Evolutionary conservation across 2,888 invertebrate genomes (phyloP), one percentile per base, ranked within the genome.

Genomic region (Pachymerium ferrugineum): DNA sequence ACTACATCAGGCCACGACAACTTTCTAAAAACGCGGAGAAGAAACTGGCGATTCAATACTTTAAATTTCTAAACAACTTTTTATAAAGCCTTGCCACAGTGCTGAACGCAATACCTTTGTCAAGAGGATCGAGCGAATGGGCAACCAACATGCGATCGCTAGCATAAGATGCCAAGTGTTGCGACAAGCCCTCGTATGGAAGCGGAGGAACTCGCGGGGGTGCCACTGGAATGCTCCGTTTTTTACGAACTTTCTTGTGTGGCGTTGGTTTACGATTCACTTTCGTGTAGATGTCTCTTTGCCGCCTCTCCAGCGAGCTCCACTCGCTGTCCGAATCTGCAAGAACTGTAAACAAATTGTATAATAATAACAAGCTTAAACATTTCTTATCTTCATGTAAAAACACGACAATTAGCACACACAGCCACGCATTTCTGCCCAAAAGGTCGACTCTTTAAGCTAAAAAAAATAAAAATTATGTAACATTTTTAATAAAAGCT

Each of bases 251-350:
- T 80, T 90, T 86, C 81, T 90, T 91, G 80, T 89, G 89, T 19
- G 89, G 86, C 69, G 88, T 87, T 6, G 88, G 85, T 81, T 81
- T 81, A 33, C 82, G 80, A 80, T 87, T 89, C 76, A 87, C 88
- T 82, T 89, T 89, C 72, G 87, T 86, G 79, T 81, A 81, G 19
- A 80, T 76, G 75, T 88, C 87, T 72, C 79, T 78, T 76, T 88
- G 85, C 74, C 85, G 81, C 76, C 86, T 85, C 79, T 89, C 89
- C 78, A 87, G 83, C 76, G 91, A 91, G 78, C 91, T 92, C 81
- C 90, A 91, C 77, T 94, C 94, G 78, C 93, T 93, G 83, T 95
- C 94, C 5, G 94, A 93, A 83, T 95, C 94, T 74, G 92, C 92
- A 83, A 91, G 91, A 74, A 90, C 90, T 89, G 82, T 31, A 81